Percentiles rank a stretch among this genome's conserved stretches.
Evolutionary conservation across 2,113 vertebrate genomes (phyloP).

Genomic region (Caloenas nicobarica): DNA sequence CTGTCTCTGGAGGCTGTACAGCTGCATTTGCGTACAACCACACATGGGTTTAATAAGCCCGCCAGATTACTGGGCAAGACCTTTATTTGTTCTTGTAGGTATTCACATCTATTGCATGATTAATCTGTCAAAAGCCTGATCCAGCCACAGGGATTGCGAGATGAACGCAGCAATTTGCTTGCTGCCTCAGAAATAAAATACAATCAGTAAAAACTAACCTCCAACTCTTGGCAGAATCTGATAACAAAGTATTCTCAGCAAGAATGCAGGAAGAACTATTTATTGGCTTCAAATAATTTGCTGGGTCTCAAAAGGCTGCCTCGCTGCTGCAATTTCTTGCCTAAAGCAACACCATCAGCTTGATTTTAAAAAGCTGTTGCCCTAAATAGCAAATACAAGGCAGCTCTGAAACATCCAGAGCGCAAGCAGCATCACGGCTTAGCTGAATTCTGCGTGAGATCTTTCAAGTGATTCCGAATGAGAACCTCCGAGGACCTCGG

Average conservation of each 20-base stretch:
- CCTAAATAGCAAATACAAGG: slow-evolving; percentile 12
- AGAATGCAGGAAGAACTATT: slow-evolving; percentile 15
- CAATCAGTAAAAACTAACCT: neutral
- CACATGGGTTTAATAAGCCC: neutral
- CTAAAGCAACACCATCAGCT: neutral
- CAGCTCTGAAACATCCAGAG: neutral
- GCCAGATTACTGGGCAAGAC: neutral
- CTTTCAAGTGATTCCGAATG: slow-evolving; percentile 1
- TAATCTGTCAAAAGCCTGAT: neutral
- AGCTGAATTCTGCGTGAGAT: neutral
- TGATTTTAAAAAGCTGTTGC: slow-evolving; percentile 40
- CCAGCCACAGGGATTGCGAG: neutral
- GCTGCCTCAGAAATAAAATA: slow-evolving; percentile 10
- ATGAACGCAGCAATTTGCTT: neutral
- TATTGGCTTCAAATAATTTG: neutral
- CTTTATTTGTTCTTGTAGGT: neutral
- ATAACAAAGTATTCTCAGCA: slow-evolving; percentile 10
- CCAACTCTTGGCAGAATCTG: neutral
- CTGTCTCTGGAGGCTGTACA: neutral
- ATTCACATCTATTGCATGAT: neutral
- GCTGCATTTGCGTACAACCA: neutral
- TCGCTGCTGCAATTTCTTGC: slow-evolving; percentile 1
- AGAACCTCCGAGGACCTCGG: slow-evolving; percentile 31
- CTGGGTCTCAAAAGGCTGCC: slow-evolving; percentile 1
- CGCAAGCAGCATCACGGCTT: neutral